These are phyloP conservation scores for Euwallacea fornicatus DNA, from an alignment of 1,140 invertebrate species.

Conservation along the genomic window DNA sequence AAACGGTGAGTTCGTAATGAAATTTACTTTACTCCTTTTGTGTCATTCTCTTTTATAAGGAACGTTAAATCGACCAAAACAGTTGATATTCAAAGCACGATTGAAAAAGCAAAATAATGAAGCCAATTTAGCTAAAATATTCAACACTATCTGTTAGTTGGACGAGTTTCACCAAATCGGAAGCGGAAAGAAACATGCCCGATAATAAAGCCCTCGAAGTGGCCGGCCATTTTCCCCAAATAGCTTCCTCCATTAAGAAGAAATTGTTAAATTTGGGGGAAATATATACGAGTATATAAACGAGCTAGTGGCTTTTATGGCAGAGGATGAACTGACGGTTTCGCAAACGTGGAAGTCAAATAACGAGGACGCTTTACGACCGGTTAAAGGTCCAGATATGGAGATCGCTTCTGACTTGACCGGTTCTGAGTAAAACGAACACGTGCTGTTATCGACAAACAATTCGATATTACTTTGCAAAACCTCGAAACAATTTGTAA, in stretches of 20 bases:
- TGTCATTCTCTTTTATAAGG: not conserved
- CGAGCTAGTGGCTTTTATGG: slow-evolving; percentile 9
- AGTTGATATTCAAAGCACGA: no score
- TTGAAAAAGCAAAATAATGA: no score
- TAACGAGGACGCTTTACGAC: slow-evolving; percentile 15
- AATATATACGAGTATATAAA: slow-evolving; percentile 24
- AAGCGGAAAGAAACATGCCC: no score
- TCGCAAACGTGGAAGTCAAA: slow-evolving; percentile 10
- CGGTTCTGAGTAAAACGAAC: not conserved
- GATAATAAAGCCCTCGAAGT: no score
- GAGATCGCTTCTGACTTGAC: not conserved
- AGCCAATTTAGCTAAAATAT: no score
- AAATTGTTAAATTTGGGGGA: slow-evolving; percentile 17
- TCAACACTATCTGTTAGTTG: no score
- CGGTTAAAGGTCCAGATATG: slow-evolving; percentile 1
- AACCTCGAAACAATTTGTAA: not conserved
- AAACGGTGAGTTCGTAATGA: no score
- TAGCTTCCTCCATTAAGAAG: not conserved
- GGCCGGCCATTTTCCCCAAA: not conserved
- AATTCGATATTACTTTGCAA: not conserved
- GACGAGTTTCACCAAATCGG: no score
- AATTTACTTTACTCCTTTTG: no score
- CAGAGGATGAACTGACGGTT: slow-evolving; percentile 18
- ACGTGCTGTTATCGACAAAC: not conserved
- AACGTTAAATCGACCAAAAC: not conserved